Evolutionary conservation across 2,797 vertebrate genomes (phyloP), one percentile per base, ranked within the genome.

Genomic region (Poeciliopsis turneri): DNA sequence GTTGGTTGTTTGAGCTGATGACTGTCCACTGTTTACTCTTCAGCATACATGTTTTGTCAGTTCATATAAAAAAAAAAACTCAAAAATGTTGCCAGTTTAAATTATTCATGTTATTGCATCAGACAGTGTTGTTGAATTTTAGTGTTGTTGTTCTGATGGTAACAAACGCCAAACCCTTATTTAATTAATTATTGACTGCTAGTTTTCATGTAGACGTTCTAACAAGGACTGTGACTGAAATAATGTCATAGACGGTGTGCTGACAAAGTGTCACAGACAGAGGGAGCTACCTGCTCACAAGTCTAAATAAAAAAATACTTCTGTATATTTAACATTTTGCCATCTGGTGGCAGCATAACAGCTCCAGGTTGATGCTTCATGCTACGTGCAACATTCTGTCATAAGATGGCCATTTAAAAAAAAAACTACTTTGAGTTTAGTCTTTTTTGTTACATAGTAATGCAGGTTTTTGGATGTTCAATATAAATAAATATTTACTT

Each of bases 291-390:
- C 76, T 23, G 18, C 69, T 75, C 76, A 87, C 28, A 59, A 75
- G 10, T 75, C 13, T 18, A 36, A 0, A 39, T 46, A 36, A 2
- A 11, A 47, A 57, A 39, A 33, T 13, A 16, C 25, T 1, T 7
- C 0, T 4, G n/a, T 20, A 0, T 23, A 57, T 83, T 86, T 69
- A 81, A 5, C 36, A 12, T 75, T 82, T 2, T 64, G 4, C 82
- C 91, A 85, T 75, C 36, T 75, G 93, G 76, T 83, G 91, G 91
- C 90, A 93, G 89, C 87, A 88, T 59, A 83, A 74, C 41, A 55
- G 78, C 55, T 66, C 1, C 1, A 78, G 7, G 69, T 73, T 57
- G 2, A 5, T 45, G 18, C 10, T 84, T 8, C 80, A 39, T 36
- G 61, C 4, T 66, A 39, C 20, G 4, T 16, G 66, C 39, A 43